phyloP scores from a whole-genome alignment of 1,140 invertebrate species.

The Penaeus vannamei region DNA sequence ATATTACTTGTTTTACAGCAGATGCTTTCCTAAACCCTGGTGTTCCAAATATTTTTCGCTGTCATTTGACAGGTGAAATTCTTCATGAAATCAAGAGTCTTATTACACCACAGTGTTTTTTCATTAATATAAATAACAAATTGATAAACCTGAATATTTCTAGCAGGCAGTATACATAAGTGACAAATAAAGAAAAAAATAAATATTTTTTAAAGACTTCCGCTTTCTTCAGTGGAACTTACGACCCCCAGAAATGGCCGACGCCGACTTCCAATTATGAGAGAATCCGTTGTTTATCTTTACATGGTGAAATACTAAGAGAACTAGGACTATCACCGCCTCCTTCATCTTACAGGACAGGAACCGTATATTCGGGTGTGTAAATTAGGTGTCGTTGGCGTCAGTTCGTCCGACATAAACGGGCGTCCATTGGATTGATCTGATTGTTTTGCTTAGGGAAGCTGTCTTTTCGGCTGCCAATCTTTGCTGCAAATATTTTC shows the following conservation, averaged over 20 bases:
- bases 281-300: constrained; percentile 22
- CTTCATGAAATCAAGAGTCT: not conserved
- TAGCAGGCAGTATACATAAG: not conserved
- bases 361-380: constrained; percentile 39
- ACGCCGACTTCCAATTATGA: constrained; percentile 59
- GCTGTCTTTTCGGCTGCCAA: not conserved
- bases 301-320: constrained; percentile 16
- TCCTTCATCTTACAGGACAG: constrained; percentile 52
- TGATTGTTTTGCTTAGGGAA: constrained; percentile 38
- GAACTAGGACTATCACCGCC: constrained; percentile 20
- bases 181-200: not conserved
- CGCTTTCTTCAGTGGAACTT: constrained; percentile 31
- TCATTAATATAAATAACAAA: not conserved
- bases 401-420: constrained; percentile 7
- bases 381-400: not conserved
- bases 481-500: too few relatives aligned
- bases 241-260: constrained; percentile 52
- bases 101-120: not conserved
- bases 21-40: constrained; percentile 44
- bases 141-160: not conserved
- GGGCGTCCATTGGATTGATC: constrained; percentile 41
- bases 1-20: constrained; percentile 6
- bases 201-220: constrained; percentile 29
- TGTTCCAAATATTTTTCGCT: constrained; percentile 57
- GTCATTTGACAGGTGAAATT: constrained; percentile 56